Conservation (phyloP, 2,113 vertebrate genomes). For the Leucosticte australis region DNA sequence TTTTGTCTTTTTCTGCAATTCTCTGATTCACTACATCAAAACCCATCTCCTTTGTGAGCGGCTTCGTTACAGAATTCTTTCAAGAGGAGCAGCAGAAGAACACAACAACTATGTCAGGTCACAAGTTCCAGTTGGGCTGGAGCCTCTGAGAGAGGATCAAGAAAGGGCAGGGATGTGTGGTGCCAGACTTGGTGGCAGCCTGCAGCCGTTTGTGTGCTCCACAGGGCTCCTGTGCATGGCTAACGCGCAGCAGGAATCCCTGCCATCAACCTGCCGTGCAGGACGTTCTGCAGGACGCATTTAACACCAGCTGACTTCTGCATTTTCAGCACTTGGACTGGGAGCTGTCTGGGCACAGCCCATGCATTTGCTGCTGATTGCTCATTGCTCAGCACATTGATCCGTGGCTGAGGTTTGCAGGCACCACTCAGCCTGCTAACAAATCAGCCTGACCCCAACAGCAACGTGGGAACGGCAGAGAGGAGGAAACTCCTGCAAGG, state of each 20-base stretch:
- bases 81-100: not conserved
- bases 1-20: not conserved
- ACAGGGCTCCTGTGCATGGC: not conserved
- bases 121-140: not conserved
- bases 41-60: not conserved
- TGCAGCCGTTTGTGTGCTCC: not conserved
- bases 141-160: not conserved
- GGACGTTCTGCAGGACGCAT: not conserved
- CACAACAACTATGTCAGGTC: not conserved
- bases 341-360: not conserved
- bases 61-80: not conserved
- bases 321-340: not conserved
- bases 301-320: not conserved
- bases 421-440: not conserved
- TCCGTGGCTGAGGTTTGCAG: not conserved
- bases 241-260: not conserved
- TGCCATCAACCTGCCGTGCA: not conserved
- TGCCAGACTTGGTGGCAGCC: not conserved
- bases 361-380: not conserved
- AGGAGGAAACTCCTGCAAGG: not conserved
- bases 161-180: not conserved
- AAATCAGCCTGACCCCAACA: not conserved
- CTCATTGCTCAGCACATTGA: slow-evolving; percentile 2
- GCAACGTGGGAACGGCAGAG: not conserved
- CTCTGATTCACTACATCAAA: not conserved